Evolutionary conservation across 2,113 vertebrate genomes (phyloP).

Genomic region (Alethe castanea): DNA sequence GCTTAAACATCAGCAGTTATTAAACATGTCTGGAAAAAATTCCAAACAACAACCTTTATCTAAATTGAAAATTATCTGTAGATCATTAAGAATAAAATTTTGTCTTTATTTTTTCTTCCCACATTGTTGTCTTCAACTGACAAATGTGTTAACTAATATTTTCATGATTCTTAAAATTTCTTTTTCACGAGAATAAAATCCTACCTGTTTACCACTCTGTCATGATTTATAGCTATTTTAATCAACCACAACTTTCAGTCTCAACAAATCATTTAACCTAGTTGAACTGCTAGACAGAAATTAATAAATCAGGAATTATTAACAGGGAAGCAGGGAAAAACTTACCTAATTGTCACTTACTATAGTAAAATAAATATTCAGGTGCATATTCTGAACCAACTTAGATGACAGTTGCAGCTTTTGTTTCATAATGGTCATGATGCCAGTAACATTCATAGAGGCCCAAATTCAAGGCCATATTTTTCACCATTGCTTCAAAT

Average conservation of each 20-base stretch:
- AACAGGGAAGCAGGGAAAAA: constrained; percentile 78
- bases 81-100: neutral
- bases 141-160: neutral
- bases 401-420: constrained; percentile 99
- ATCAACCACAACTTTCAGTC: constrained; percentile 56
- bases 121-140: neutral
- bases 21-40: neutral
- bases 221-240: constrained; percentile 13
- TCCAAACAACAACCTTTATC: fast-evolving
- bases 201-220: constrained; percentile 59
- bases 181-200: neutral
- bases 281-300: constrained; percentile 34
- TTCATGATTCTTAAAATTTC: neutral
- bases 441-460: constrained; percentile 92
- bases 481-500: constrained; percentile 88
- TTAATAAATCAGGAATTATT: constrained; percentile 43
- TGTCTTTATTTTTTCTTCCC: neutral
- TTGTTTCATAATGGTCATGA: constrained; percentile 88
- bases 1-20: neutral
- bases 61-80: neutral
- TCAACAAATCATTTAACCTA: constrained; percentile 42
- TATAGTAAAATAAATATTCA: constrained; percentile 81
- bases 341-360: constrained; percentile 90
- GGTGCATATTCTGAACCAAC: constrained; percentile 99
- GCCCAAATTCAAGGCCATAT: constrained; percentile 75